Evolutionary conservation across 2,113 vertebrate species (phyloP).

Genomic region (Silurus asotus): DNA sequence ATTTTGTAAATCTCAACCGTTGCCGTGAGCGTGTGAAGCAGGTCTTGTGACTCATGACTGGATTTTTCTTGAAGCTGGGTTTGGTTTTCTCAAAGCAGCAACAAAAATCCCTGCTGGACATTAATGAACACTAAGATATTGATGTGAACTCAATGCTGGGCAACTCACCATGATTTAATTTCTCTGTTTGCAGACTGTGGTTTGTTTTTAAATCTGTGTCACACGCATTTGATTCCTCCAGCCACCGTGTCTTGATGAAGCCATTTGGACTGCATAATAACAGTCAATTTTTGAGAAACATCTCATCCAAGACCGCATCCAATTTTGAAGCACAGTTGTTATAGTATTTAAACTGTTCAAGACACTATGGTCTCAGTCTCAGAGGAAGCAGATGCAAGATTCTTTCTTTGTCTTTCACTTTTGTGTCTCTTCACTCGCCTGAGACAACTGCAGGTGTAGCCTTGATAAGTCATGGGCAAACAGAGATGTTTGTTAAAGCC

Average conservation of each 20-base stretch:
- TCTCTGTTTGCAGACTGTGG: slow-evolving; percentile 75
- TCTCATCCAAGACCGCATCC: not conserved
- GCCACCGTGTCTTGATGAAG: slow-evolving; percentile 63
- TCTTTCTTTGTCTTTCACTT: not conserved
- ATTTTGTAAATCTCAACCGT: slow-evolving; percentile 57
- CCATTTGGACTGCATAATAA: slow-evolving; percentile 8
- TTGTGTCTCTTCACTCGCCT: slow-evolving; percentile 27
- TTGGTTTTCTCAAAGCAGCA: slow-evolving; percentile 4
- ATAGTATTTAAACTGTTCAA: not conserved
- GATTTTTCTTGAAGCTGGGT: not conserved
- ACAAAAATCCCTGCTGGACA: not conserved
- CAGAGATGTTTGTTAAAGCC: slow-evolving; percentile 68
- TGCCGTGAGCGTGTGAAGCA: slow-evolving; percentile 20
- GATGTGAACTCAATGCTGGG: not conserved
- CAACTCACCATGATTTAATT: slow-evolving; percentile 31
- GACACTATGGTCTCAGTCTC: not conserved
- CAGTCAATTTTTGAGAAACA: not conserved
- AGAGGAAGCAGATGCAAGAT: not conserved
- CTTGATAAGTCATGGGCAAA: slow-evolving; percentile 63
- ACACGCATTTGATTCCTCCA: slow-evolving; percentile 76
- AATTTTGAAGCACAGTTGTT: not conserved
- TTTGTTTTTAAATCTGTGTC: slow-evolving; percentile 63
- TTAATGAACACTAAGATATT: not conserved
- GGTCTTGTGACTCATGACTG: not conserved
- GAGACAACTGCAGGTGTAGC: slow-evolving; percentile 59